Percentiles rank a stretch among this genome's conserved stretches.
Evolutionary conservation across 2,888 invertebrate genomes (phyloP).

Genomic region (Ochropleura leucogaster): DNA sequence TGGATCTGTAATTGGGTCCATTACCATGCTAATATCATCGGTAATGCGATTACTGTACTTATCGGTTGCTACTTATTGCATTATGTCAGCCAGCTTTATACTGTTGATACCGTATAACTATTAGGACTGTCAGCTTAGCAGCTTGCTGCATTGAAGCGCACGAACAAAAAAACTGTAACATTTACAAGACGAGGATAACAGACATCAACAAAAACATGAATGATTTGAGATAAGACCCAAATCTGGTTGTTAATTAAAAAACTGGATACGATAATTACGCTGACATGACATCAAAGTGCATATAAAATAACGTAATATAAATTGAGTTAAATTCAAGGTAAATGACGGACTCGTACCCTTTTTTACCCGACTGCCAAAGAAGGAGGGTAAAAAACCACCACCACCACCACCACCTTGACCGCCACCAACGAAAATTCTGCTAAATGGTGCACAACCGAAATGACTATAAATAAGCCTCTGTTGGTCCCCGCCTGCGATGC

Average conservation of each 20-base stretch:
- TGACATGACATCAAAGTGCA: conserved; percentile 6
- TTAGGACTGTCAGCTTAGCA: conserved; percentile 42
- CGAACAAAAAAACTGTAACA: neutral
- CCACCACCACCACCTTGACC: too few relatives aligned
- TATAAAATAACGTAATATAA: neutral
- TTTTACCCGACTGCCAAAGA: too few relatives aligned
- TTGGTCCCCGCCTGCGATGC: too few relatives aligned
- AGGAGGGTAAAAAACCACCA: too few relatives aligned
- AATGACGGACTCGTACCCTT: neutral
- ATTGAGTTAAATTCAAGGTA: neutral
- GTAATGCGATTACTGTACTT: conserved; percentile 65
- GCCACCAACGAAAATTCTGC: too few relatives aligned
- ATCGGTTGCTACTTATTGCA: conserved; percentile 44
- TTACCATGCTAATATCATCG: conserved; percentile 60
- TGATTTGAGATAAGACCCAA: conserved; percentile 20
- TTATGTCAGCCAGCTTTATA: conserved; percentile 15
- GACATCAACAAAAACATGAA: conserved; percentile 28
- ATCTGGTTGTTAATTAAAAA: conserved; percentile 14
- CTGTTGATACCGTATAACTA: conserved; percentile 26
- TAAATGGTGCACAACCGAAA: too few relatives aligned
- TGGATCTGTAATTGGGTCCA: conserved; percentile 62
- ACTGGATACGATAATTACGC: conserved; percentile 9
- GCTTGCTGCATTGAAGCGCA: neutral
- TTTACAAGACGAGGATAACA: conserved; percentile 16
- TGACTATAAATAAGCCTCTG: too few relatives aligned